A percentile compares a stretch with the other conserved stretches of the same genome.
These are phyloP conservation scores for Leptarthrus brevirostris DNA, from an alignment of 2,888 invertebrate species.

Conservation along the genomic window DNA sequence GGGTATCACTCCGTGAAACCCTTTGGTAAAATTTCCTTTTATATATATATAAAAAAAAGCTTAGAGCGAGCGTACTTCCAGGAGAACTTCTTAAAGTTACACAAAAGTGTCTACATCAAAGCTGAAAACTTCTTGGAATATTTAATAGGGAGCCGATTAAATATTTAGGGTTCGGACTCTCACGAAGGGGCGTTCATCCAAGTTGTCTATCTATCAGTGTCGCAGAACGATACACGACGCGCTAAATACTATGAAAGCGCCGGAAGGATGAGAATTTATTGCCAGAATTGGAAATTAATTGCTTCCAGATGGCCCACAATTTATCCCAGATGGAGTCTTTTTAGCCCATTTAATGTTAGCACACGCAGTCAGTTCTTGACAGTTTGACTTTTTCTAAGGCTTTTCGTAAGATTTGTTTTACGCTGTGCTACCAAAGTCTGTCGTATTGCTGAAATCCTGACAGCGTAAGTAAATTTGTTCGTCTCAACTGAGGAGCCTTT, in stretches of 20 bases:
- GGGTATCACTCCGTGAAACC: too few species aligned
- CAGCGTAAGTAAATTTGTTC: conserved; percentile 20
- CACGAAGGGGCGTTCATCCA: neutral
- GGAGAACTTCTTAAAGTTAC: too few species aligned
- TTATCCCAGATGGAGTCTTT: conserved; percentile 8
- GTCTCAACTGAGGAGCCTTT: neutral
- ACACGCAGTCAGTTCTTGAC: neutral
- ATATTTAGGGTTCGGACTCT: neutral
- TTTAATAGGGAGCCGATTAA: too few species aligned
- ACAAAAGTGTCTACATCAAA: too few species aligned
- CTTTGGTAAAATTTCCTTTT: too few species aligned
- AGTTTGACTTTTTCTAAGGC: conserved; percentile 7
- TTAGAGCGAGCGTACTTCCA: too few species aligned
- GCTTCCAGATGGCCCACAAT: conserved; percentile 38
- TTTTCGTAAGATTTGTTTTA: neutral
- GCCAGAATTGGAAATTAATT: conserved; percentile 45
- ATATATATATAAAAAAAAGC: too few species aligned
- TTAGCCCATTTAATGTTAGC: conserved; percentile 8
- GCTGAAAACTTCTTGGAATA: too few species aligned
- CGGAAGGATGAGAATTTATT: conserved; percentile 2
- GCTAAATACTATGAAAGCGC: conserved; percentile 16
- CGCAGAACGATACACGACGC: conserved; percentile 6
- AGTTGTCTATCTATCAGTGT: conserved; percentile 12
- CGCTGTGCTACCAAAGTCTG: neutral
- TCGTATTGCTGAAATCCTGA: neutral